Conservation (phyloP, 2,797 vertebrate species). For the Chrosomus eos region DNA sequence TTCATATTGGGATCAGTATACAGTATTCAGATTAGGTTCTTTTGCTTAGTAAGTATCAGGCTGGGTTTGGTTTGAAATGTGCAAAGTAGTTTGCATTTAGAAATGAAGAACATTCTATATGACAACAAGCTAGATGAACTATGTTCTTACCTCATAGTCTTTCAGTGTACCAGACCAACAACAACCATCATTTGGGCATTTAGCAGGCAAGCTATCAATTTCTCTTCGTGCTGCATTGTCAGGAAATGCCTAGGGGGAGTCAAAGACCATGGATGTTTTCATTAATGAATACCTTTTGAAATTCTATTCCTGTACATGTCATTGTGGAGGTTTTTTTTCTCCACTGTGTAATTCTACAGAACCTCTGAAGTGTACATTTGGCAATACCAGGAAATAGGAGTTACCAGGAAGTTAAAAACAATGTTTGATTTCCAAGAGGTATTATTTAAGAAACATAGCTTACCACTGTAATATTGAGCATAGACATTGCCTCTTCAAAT, state of each 20-base stretch:
- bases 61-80: neutral
- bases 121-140: neutral
- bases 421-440: neutral
- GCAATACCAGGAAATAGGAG: neutral
- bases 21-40: neutral
- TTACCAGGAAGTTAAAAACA: neutral
- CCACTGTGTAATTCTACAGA: neutral
- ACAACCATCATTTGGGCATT: conserved; percentile 87
- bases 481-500: conserved; percentile 89
- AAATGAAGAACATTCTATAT: neutral
- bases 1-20: too few species aligned
- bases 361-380: neutral
- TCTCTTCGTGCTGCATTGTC: conserved; percentile 95
- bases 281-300: neutral
- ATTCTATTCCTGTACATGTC: neutral
- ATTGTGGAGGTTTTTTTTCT: neutral
- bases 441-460: conserved; percentile 58
- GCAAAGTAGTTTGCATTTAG: neutral
- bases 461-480: conserved; percentile 88
- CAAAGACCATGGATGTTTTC: neutral
- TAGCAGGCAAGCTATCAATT: conserved; percentile 90
- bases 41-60: neutral
- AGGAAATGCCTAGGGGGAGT: conserved; percentile 85
- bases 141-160: conserved; percentile 88
- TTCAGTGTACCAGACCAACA: conserved; percentile 91